Percentiles rank a stretch among this genome's conserved stretches.
phyloP scores from a whole-genome alignment of 2,113 vertebrate genomes.

The Solea senegalensis region DNA sequence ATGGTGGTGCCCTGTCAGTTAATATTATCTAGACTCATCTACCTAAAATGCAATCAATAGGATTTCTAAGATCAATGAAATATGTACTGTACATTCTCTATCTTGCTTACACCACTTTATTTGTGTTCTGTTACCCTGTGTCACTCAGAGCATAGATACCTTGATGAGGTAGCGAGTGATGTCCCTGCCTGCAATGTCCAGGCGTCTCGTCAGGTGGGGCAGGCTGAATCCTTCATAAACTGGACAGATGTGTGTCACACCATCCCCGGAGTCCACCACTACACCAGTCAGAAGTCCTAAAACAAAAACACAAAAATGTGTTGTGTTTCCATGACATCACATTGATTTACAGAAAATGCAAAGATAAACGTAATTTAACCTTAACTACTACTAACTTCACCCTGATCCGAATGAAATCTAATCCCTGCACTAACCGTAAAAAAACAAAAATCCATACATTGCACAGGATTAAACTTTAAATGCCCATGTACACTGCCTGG shows the following conservation, averaged over 20 bases:
- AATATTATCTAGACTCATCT: neutral
- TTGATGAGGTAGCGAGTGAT: slow-evolving; percentile 94
- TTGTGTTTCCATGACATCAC: too few relatives aligned
- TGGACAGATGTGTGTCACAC: slow-evolving; percentile 97
- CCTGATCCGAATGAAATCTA: too few relatives aligned
- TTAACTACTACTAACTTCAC: too few relatives aligned
- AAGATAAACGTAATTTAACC: too few relatives aligned
- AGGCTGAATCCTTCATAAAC: slow-evolving; percentile 99
- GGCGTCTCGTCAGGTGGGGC: slow-evolving; percentile 93
- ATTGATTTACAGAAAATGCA: neutral
- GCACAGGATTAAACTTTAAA: too few relatives aligned
- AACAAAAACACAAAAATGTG: slow-evolving; percentile 5
- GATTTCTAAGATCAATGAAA: neutral
- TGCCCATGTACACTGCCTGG: too few relatives aligned
- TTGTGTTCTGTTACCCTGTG: too few relatives aligned
- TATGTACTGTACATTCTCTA: too few relatives aligned
- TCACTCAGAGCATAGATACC: slow-evolving; percentile 40
- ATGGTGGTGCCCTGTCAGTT: neutral
- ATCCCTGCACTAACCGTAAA: too few relatives aligned
- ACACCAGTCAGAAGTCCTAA: slow-evolving; percentile 95
- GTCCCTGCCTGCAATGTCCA: slow-evolving; percentile 97
- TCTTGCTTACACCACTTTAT: neutral
- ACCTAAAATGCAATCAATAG: neutral
- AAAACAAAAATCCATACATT: too few relatives aligned
- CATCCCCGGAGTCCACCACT: slow-evolving; percentile 97